Evolutionary conservation across 1,140 invertebrate species (phyloP).

Genomic region (Caenorhabditis brenneri): DNA sequence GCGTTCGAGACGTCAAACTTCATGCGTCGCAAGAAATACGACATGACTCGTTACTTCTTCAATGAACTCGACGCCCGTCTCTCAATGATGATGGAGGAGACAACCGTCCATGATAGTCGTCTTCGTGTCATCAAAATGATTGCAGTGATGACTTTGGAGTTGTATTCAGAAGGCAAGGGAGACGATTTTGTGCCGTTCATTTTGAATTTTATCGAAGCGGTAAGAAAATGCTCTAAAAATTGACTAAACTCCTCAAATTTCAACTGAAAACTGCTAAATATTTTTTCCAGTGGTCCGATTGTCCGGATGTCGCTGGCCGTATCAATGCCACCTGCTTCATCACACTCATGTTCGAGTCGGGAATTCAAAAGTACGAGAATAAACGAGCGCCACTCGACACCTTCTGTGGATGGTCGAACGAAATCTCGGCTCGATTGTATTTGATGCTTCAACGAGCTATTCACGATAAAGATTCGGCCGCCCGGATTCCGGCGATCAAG

Average conservation of each 20-base stretch:
- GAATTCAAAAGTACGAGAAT: neutral
- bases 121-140: neutral
- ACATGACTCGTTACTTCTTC: neutral
- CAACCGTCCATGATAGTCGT: neutral
- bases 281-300: neutral
- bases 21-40: neutral
- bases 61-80: neutral
- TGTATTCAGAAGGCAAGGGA: too few relatives aligned
- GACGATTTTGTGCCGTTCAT: neutral
- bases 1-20: too few relatives aligned
- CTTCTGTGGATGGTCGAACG: neutral
- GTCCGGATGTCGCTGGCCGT: neutral
- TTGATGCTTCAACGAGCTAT: neutral
- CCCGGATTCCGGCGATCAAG: neutral
- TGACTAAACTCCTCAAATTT: neutral
- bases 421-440: neutral
- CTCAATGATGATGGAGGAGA: constrained; percentile 1
- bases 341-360: neutral
- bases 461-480: neutral
- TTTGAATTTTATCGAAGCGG: neutral
- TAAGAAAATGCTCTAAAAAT: neutral
- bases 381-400: neutral
- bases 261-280: neutral
- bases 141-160: neutral
- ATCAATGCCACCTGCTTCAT: neutral